Percentiles rank a stretch among this genome's conserved stretches.
These are phyloP conservation scores for Malthinus flaveolus DNA, from an alignment of 2,888 invertebrate species.

Conservation along the genomic window DNA sequence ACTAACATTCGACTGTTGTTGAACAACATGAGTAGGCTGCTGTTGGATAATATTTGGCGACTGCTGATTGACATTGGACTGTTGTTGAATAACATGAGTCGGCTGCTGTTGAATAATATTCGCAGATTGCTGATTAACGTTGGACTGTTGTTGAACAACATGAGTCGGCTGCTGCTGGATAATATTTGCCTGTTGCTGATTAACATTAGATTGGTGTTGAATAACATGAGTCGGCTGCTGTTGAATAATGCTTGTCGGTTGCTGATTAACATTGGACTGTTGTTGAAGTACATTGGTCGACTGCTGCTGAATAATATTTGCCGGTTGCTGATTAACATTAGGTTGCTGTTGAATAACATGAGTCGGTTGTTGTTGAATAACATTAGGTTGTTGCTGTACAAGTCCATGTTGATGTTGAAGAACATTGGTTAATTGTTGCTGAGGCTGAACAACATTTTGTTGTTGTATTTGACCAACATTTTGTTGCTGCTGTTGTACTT, in stretches of 20 bases:
- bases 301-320: background rate
- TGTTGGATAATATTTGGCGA: background rate
- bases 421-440: conserved; percentile 1
- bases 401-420: conserved; percentile 27
- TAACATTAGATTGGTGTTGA: background rate
- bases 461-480: conserved; percentile 15
- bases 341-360: background rate
- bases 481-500: conserved; percentile 34
- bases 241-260: background rate
- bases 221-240: background rate
- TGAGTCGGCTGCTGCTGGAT: background rate
- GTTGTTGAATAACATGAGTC: background rate
- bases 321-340: background rate
- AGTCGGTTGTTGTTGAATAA: background rate
- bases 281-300: background rate
- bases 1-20: background rate
- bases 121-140: background rate
- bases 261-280: background rate
- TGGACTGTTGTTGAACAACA: background rate
- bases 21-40: background rate
- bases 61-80: background rate
- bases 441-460: conserved; percentile 10
- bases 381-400: conserved; percentile 21
- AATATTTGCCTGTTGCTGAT: background rate
- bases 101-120: background rate